Conservation (phyloP, 2,888 invertebrate genomes). For the Idaea straminata region DNA sequence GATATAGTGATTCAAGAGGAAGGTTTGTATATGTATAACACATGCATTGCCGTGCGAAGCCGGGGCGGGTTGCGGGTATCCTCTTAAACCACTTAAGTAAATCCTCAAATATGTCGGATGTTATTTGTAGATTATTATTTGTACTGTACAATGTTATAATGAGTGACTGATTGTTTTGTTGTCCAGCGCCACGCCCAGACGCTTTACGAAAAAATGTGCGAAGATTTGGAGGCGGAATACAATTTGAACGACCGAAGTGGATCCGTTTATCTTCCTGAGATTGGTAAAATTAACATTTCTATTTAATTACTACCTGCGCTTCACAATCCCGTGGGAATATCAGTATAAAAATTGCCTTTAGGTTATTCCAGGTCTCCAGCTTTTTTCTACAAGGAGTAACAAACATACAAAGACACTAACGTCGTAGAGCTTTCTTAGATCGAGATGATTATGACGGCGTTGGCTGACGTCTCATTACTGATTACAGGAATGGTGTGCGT, state of each 20-base stretch:
- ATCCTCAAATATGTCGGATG: not conserved
- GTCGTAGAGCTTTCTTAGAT: too few species aligned
- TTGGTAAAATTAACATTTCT: slow-evolving; percentile 55
- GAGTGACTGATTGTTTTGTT: slow-evolving; percentile 4
- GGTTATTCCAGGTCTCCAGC: too few species aligned
- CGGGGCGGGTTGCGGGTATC: too few species aligned
- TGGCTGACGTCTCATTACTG: not conserved
- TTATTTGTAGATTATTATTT: not conserved
- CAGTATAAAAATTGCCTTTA: too few species aligned
- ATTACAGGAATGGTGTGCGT: slow-evolving; percentile 55
- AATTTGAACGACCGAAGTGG: slow-evolving; percentile 41
- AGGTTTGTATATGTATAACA: too few species aligned
- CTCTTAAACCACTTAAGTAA: too few species aligned
- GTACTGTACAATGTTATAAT: not conserved
- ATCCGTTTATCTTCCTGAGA: slow-evolving; percentile 67
- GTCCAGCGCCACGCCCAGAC: slow-evolving; percentile 51
- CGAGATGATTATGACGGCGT: not conserved
- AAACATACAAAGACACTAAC: too few species aligned
- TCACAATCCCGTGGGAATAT: too few species aligned
- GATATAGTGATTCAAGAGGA: too few species aligned
- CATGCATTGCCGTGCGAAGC: too few species aligned
- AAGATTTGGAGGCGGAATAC: slow-evolving; percentile 70
- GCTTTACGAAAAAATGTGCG: slow-evolving; percentile 62
- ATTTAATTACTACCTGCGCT: too few species aligned
- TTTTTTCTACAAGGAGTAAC: too few species aligned